These are phyloP conservation scores for Arion vulgaris DNA, from an alignment of 1,140 invertebrate genomes.

Conservation along the genomic window DNA sequence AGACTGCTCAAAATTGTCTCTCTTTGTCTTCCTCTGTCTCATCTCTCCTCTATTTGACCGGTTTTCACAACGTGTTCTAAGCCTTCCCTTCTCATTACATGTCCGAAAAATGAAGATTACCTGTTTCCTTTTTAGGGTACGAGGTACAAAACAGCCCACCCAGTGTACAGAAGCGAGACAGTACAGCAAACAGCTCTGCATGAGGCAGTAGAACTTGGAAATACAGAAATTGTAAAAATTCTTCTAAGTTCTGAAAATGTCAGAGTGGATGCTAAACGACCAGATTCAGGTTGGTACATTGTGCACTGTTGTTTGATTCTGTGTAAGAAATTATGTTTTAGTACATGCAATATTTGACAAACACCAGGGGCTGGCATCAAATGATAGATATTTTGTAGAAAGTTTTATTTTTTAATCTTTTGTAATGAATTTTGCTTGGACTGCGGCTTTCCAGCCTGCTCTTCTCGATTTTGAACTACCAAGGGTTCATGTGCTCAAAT, in stretches of 20 bases:
- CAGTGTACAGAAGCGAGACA: background rate
- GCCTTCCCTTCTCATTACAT: too few species aligned
- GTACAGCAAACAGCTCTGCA: slow-evolving; percentile 15
- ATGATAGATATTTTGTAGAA: background rate
- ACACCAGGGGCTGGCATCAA: background rate
- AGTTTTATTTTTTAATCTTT: too few species aligned
- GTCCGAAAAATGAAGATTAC: too few species aligned
- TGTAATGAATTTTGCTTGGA: too few species aligned
- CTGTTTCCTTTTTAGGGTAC: background rate
- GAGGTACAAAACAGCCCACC: background rate
- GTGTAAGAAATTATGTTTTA: background rate
- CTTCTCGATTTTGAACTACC: too few species aligned
- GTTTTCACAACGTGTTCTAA: too few species aligned
- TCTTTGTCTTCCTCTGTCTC: too few species aligned
- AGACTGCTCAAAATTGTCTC: too few species aligned
- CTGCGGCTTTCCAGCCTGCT: too few species aligned
- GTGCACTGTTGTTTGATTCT: background rate
- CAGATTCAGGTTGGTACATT: slow-evolving; percentile 7
- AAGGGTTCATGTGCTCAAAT: too few species aligned
- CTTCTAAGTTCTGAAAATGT: background rate
- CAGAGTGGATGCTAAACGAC: background rate
- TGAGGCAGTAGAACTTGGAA: slow-evolving; percentile 6
- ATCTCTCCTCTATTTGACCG: too few species aligned
- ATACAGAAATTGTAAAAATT: background rate
- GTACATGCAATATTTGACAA: background rate